phyloP scores from a whole-genome alignment of 2,888 invertebrate species.

The Bellardia pandia region DNA sequence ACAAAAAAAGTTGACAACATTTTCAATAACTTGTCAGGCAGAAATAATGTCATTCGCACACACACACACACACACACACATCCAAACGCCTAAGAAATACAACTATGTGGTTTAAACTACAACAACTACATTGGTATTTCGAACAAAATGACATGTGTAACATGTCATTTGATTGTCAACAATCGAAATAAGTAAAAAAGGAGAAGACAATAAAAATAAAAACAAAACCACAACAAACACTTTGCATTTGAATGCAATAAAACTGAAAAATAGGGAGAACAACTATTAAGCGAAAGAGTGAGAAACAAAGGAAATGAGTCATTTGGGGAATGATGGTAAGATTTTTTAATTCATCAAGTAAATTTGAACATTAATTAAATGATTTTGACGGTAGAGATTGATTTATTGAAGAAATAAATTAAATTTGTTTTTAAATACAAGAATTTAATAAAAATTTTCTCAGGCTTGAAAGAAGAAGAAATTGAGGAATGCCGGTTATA shows the following conservation, averaged over 20 bases:
- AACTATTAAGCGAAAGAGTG: background rate
- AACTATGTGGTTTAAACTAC: constrained; percentile 36
- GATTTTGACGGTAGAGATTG: constrained; percentile 38
- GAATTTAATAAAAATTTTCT: background rate
- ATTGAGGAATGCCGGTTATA: background rate
- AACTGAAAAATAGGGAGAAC: background rate
- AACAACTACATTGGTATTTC: constrained; percentile 24
- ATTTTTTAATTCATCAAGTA: constrained; percentile 4
- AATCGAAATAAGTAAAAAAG: constrained; percentile 36
- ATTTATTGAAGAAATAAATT: constrained; percentile 51
- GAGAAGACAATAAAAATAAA: background rate
- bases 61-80: background rate
- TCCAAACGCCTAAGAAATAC: background rate
- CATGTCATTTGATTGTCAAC: constrained; percentile 69
- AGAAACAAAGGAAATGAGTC: constrained; percentile 67
- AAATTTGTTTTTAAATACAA: background rate
- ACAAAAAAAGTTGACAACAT: constrained; percentile 61
- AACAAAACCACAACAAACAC: constrained; percentile 38
- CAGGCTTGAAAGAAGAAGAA: constrained; percentile 29
- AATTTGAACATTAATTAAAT: constrained; percentile 55
- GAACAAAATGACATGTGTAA: constrained; percentile 67
- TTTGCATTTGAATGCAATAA: constrained; percentile 38
- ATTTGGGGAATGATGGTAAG: constrained; percentile 25
- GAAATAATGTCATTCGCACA: constrained; percentile 6
- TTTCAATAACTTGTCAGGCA: constrained; percentile 69